These are phyloP conservation scores for Chionoecetes opilio DNA, from an alignment of 1,140 invertebrate genomes.

Conservation along the genomic window DNA sequence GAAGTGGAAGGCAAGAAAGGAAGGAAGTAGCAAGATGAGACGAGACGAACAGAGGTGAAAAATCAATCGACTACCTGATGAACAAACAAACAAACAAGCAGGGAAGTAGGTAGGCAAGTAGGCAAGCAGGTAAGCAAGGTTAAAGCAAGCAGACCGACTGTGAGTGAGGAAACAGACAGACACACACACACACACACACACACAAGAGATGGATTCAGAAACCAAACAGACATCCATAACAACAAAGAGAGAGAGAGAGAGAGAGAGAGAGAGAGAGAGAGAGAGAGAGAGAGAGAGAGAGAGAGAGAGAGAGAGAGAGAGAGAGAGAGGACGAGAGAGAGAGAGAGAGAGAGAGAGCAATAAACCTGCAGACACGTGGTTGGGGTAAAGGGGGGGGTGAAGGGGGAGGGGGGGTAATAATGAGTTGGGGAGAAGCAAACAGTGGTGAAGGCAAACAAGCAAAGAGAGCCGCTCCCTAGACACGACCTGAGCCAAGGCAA, in stretches of 20 bases:
- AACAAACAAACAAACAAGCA: neutral
- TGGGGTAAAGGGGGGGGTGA: no score
- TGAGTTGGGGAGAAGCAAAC: no score
- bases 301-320: neutral
- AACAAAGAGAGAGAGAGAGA: slow-evolving; percentile 33
- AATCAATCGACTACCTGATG: neutral
- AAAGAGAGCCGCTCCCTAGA: no score
- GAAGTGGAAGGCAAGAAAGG: neutral
- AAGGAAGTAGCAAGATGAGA: neutral
- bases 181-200: no score
- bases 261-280: slow-evolving; percentile 56
- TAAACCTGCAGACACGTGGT: no score
- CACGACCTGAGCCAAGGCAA: neutral
- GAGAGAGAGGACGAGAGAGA: neutral
- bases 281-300: slow-evolving; percentile 53
- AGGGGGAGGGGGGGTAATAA: no score
- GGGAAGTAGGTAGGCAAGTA: neutral
- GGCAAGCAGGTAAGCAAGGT: neutral
- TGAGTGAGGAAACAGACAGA: no score
- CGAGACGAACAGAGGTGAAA: neutral
- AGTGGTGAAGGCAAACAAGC: no score
- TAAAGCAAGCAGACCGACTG: neutral
- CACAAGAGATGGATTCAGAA: neutral
- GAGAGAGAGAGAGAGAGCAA: neutral
- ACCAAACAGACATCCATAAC: neutral